Evolutionary conservation across 2,113 vertebrate genomes (phyloP).

Genomic region (Gnathonemus longibarbis): DNA sequence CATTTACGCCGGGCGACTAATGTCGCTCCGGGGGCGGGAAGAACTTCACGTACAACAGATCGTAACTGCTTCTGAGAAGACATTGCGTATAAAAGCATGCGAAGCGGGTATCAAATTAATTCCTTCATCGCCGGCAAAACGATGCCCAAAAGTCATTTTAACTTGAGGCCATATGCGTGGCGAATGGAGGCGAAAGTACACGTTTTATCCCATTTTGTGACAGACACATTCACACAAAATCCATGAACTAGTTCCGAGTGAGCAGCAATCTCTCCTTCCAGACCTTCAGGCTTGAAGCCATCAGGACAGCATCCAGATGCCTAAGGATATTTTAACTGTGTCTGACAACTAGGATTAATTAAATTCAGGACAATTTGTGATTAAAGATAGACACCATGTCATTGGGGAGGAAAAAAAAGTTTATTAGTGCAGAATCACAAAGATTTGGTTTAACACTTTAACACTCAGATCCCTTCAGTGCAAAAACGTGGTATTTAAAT

Average conservation of each 20-base stretch:
- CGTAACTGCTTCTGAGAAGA: not conserved
- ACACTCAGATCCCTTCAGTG: constrained; percentile 46
- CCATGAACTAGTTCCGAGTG: not conserved
- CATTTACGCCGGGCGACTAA: not conserved
- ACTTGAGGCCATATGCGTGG: not conserved
- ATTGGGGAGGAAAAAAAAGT: constrained; percentile 34
- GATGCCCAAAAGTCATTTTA: not conserved
- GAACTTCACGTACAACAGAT: not conserved
- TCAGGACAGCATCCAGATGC: not conserved
- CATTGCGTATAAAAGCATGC: not conserved
- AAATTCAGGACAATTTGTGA: not conserved
- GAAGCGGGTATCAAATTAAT: not conserved
- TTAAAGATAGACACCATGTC: constrained; percentile 11
- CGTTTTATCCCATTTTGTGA: not conserved
- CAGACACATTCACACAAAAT: not conserved
- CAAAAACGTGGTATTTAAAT: constrained; percentile 38
- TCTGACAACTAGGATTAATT: not conserved
- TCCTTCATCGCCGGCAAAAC: not conserved
- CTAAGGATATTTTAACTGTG: not conserved
- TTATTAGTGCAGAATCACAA: constrained; percentile 45
- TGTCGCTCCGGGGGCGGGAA: not conserved
- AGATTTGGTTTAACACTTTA: constrained; percentile 34
- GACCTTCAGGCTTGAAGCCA: not conserved
- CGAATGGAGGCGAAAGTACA: not conserved
- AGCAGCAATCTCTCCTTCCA: not conserved